Evolutionary conservation across 2,113 vertebrate genomes (phyloP), one percentile per base, ranked within the genome.

Genomic region (Petromus typicus): DNA sequence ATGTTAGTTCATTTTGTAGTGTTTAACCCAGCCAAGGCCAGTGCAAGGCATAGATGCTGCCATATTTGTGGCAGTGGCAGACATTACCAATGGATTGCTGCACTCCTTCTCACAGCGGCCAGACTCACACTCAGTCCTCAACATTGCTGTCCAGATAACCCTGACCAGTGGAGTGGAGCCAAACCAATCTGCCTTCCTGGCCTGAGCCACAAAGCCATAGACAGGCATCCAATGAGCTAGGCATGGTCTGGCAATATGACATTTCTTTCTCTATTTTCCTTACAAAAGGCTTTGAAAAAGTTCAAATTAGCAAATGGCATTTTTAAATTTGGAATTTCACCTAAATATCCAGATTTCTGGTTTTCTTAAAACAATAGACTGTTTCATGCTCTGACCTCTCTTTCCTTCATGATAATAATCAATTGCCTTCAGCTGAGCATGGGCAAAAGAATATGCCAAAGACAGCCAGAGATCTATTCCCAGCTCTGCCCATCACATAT

Each of bases 271-370:
- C 22, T 82, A 37, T 69, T 86, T 57, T 89, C 13, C 67, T 90
- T 43, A 48, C 12, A 18, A 20, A 82, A 71, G 75, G 57, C 86
- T 86, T 75, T 43, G 23, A 59, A 91, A 85, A 63, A 16, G 6
- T 40, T 90, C 94, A 59, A 86, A 64, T 85, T 86, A 10, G 9
- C 56, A 7, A 14, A 43, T 75, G 64, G 51, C 37, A 82, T 54
- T 89, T 89, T 89, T 66, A 56, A 73, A 45, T 54, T 76, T 48
- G 37, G 61, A 71, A 89, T 86, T 91, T 83, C 79, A 82, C 54
- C 67, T 67, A 88, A 75, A 51, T 59, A 86, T 54, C 59, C 88
- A 89, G 61, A 93, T 84, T 75, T 66, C 54, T 45, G n/a, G 51
- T 25, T 89, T 81, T 89, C 37, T 78, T 78, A 14, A 92, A 78